A percentile compares a stretch with the other conserved stretches of the same genome.
Conservation (phyloP, 2,113 vertebrate genomes). For the Pristiophorus japonicus region DNA sequence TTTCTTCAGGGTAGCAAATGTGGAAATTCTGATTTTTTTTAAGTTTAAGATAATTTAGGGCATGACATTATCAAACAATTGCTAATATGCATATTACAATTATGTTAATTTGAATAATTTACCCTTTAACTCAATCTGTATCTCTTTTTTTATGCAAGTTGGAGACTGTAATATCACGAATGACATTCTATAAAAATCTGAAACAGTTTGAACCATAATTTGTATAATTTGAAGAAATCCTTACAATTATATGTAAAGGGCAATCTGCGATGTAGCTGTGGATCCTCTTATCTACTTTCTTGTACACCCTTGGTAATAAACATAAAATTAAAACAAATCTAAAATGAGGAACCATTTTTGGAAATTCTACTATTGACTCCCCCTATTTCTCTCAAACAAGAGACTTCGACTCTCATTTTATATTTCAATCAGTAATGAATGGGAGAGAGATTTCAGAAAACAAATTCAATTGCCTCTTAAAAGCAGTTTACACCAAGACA, state of each 20-base stretch:
- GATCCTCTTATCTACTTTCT: neutral
- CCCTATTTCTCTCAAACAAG: too few relatives aligned
- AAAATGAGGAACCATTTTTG: neutral
- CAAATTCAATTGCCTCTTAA: neutral
- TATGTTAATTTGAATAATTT: constrained; percentile 1
- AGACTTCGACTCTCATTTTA: neutral
- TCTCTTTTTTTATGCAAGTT: neutral
- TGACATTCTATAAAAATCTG: neutral
- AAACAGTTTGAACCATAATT: neutral
- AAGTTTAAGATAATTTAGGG: neutral
- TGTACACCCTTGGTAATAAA: neutral
- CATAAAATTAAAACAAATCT: neutral
- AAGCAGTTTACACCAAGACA: neutral
- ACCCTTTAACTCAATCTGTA: neutral
- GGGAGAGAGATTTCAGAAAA: neutral
- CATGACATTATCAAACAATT: neutral
- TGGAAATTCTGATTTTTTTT: neutral
- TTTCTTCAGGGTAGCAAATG: neutral
- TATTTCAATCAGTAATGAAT: neutral
- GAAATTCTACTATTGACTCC: neutral
- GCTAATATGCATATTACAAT: neutral
- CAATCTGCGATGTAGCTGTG: neutral
- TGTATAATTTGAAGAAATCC: neutral
- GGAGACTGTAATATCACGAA: neutral
- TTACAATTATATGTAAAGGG: neutral